Conservation (phyloP, 2,113 vertebrate species). For the Laticauda colubrina region DNA sequence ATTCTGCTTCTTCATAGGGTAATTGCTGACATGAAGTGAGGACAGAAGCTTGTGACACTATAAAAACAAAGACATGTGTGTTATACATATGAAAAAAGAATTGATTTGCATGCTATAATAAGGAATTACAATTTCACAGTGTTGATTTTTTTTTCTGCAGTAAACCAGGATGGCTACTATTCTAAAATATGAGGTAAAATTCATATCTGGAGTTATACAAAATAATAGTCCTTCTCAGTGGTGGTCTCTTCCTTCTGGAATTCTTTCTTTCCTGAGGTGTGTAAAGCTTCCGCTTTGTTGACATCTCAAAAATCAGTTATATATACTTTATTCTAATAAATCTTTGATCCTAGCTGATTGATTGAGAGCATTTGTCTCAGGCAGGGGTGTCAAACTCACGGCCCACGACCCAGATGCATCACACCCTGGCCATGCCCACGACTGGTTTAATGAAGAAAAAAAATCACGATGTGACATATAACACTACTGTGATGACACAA, state of each 20-base stretch:
- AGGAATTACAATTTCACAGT: background rate
- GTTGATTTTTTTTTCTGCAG: background rate
- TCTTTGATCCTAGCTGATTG: background rate
- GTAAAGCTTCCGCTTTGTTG: background rate
- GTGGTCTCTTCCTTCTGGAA: background rate
- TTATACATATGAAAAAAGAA: background rate
- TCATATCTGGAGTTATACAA: background rate
- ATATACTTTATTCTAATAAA: background rate
- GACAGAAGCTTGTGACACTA: background rate
- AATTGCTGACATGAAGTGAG: background rate
- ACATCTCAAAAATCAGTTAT: background rate
- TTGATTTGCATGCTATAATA: background rate
- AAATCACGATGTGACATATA: no score
- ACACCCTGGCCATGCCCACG: no score
- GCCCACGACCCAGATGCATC: no score
- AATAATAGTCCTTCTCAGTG: background rate
- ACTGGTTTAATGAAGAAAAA: no score
- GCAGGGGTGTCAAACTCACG: background rate
- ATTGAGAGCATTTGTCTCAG: background rate
- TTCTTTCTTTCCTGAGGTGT: background rate
- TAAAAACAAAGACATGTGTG: background rate
- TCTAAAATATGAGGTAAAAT: background rate
- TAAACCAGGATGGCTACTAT: background rate
- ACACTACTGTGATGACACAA: no score
- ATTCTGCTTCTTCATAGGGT: background rate